Evolutionary conservation across 2,888 invertebrate genomes (phyloP).

Genomic region (Heliconius charithonia): DNA sequence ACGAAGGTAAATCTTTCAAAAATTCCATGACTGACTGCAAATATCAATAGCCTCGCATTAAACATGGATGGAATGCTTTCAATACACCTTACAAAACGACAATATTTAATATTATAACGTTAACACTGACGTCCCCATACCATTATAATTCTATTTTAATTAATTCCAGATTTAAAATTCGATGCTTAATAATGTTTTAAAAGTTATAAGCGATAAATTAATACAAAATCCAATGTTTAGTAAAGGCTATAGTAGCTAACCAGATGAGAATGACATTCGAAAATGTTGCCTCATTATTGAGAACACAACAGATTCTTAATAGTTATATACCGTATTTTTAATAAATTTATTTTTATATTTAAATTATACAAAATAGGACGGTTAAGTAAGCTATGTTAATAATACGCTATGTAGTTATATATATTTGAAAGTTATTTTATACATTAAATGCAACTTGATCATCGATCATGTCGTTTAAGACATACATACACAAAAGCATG

Average conservation of each 20-base stretch:
- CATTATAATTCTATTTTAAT: conserved; percentile 61
- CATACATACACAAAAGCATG: too few relatives aligned
- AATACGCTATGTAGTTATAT: too few relatives aligned
- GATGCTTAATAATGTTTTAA: conserved; percentile 53
- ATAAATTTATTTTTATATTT: too few relatives aligned
- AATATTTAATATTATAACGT: conserved; percentile 8
- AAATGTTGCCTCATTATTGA: conserved; percentile 35
- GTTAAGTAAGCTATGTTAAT: too few relatives aligned
- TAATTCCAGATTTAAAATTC: conserved; percentile 49
- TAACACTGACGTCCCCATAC: conserved; percentile 54
- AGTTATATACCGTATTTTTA: neutral
- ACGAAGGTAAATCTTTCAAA: conserved; percentile 94
- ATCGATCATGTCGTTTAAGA: too few relatives aligned
- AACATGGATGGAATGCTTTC: conserved; percentile 48
- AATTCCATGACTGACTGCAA: conserved; percentile 94
- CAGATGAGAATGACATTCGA: conserved; percentile 68
- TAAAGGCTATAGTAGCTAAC: conserved; percentile 53
- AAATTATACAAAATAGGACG: too few relatives aligned
- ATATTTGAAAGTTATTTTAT: too few relatives aligned
- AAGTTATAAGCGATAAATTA: conserved; percentile 59
- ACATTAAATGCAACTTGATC: too few relatives aligned
- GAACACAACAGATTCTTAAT: neutral
- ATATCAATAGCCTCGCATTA: conserved; percentile 48
- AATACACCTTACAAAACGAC: conserved; percentile 5
- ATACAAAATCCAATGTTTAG: conserved; percentile 61